phyloP scores from a whole-genome alignment of 2,888 invertebrate species.

The Polydrusus pterygomalis region DNA sequence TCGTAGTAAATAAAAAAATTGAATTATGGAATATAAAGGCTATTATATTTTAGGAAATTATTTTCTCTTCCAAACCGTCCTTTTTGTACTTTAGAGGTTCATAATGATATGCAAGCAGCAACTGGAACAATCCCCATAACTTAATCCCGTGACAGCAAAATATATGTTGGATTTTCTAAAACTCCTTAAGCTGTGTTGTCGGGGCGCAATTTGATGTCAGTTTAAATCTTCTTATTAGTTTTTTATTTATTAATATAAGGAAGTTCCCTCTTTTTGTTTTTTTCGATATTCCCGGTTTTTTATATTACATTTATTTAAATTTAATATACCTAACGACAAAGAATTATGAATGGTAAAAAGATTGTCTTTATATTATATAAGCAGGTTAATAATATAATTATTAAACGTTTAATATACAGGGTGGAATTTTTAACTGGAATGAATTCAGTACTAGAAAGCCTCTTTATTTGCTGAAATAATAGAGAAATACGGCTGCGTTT shows the following conservation, averaged over 20 bases:
- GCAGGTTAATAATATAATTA: too few species aligned
- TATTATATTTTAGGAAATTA: too few species aligned
- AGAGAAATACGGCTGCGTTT: too few species aligned
- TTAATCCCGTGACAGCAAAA: slow-evolving; percentile 41
- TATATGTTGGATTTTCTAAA: slow-evolving; percentile 43
- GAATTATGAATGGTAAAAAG: too few species aligned
- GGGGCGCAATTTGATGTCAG: slow-evolving; percentile 45
- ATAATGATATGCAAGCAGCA: slow-evolving; percentile 35
- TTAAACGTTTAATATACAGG: too few species aligned
- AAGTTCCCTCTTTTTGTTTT: background rate
- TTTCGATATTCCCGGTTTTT: background rate
- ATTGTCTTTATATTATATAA: too few species aligned
- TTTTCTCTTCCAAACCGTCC: slow-evolving; percentile 1
- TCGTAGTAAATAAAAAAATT: too few species aligned
- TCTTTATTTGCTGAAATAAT: too few species aligned
- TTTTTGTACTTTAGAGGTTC: too few species aligned
- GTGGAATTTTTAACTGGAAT: too few species aligned
- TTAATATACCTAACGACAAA: background rate
- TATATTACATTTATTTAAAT: background rate
- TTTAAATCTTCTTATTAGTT: slow-evolving; percentile 46
- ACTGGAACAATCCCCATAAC: slow-evolving; percentile 35
- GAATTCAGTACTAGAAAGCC: too few species aligned
- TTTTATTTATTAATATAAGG: slow-evolving; percentile 21
- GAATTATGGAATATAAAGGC: too few species aligned
- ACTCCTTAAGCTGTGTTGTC: slow-evolving; percentile 45